Evolutionary conservation across 2,888 invertebrate genomes (phyloP).

Genomic region (Cordilura impudica): DNA sequence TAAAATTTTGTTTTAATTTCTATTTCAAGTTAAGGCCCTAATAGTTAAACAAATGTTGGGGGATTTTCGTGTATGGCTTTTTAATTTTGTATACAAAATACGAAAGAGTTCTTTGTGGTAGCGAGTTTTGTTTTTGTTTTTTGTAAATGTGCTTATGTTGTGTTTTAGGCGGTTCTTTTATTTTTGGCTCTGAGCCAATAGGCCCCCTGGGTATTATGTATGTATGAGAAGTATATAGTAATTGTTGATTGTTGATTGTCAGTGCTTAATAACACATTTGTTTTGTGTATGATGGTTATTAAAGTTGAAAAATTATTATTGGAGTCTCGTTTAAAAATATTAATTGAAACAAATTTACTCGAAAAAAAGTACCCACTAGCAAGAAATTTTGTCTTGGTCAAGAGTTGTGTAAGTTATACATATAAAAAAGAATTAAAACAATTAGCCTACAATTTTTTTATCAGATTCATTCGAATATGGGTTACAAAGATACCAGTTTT

Average conservation of each 20-base stretch:
- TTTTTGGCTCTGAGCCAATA: constrained; percentile 58
- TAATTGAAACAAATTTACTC: too few relatives aligned
- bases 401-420: too few relatives aligned
- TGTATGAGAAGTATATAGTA: constrained; percentile 37
- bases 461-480: too few relatives aligned
- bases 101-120: constrained; percentile 26
- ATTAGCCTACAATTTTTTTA: too few relatives aligned
- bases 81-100: constrained; percentile 55
- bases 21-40: constrained; percentile 53
- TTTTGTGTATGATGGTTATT: constrained; percentile 9
- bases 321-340: neutral
- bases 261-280: constrained; percentile 43
- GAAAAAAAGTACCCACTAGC: too few relatives aligned
- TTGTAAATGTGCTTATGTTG: constrained; percentile 6
- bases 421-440: too few relatives aligned
- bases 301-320: constrained; percentile 36
- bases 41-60: constrained; percentile 60
- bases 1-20: constrained; percentile 28
- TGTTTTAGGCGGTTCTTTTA: constrained; percentile 44
- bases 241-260: constrained; percentile 53
- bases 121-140: neutral
- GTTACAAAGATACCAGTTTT: too few relatives aligned
- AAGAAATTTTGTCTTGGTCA: too few relatives aligned
- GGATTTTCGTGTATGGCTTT: constrained; percentile 56
- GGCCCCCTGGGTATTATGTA: constrained; percentile 61